Base-by-base conservation (phyloP, 2,797 vertebrate species). In the Smutsia temminckii region DNA sequence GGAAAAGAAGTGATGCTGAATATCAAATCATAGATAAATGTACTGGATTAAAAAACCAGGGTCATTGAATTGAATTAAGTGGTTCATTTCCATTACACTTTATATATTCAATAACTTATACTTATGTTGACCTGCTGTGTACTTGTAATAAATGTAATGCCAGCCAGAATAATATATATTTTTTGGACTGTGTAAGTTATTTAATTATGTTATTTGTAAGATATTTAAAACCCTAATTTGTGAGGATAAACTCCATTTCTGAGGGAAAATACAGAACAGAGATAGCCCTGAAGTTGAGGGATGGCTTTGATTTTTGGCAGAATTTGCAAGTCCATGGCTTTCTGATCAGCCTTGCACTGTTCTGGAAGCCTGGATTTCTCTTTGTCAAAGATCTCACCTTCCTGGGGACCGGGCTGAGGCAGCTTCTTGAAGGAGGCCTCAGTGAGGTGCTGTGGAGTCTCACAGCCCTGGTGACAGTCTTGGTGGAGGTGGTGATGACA, bases 91-190 rank as follows among this genome's bases (percentile, higher is more conserved):
- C 8, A 84, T 55, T 68, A 68, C 5, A n/a, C 66, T 71, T 53
- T 93, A 40, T 12, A 46, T 79, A 61, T 90, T 87, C 90, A 86
- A 61, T 79, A 34, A 83, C 87, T 81, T 74, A 29, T 34, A 55
- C 80, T 85, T 80, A 23, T 29, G 16, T 68, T 86, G 27, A 68
- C 3, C 2, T 79, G 23, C 7, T 75, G 27, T 88, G 32, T 63
- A 27, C 32, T 94, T 87, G 6, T 49, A 86, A 95, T 85, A 85
- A 57, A 66, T 42, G 32, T 46, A 93, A 53, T 29, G 66, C 20
- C 7, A 69, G 49, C 23, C 23, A 88, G 86, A 91, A 69, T 53
- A 46, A 49, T 12, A 46, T 46, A 46, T 87, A 81, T 75, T 85
- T 42, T 6, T 49, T 20, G 20, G 42, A 71, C 11, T 7, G 3